Percentiles rank a stretch among this genome's conserved stretches.
Conservation (phyloP, 2,888 invertebrate genomes). For the Ceraclea dissimilis region DNA sequence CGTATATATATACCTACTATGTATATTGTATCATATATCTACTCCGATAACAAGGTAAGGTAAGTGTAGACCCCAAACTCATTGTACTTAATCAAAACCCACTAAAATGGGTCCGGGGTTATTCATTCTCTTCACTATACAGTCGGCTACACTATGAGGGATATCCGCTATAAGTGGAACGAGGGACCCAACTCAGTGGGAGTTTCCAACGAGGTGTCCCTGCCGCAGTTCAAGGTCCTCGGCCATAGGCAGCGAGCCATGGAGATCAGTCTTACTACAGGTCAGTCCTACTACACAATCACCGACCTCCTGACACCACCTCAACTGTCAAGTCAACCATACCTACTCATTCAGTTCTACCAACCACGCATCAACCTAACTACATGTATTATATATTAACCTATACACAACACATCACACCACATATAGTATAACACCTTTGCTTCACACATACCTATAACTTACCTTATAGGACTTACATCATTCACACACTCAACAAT, state of each 20-base stretch:
- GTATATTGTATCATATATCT: neutral
- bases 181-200: conserved; percentile 92
- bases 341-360: too few species aligned
- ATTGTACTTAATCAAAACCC: conserved; percentile 38
- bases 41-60: conserved; percentile 23
- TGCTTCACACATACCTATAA: neutral
- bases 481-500: too few species aligned
- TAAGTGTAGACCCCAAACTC: conserved; percentile 27
- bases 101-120: conserved; percentile 50
- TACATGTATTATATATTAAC: too few species aligned
- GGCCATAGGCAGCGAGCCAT: conserved; percentile 92
- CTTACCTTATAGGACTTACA: neutral
- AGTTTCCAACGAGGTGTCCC: conserved; percentile 91
- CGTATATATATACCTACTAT: neutral
- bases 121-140: conserved; percentile 32
- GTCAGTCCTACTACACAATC: conserved; percentile 46
- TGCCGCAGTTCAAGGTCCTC: conserved; percentile 97
- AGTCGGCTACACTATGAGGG: conserved; percentile 98
- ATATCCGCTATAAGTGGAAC: conserved; percentile 97
- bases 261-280: conserved; percentile 95
- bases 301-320: neutral
- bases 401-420: neutral
- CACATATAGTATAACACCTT: neutral
- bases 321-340: neutral
- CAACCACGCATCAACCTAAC: too few species aligned